Evolutionary conservation across 2,113 vertebrate species (phyloP).

Genomic region (Hiodon alosoides): DNA sequence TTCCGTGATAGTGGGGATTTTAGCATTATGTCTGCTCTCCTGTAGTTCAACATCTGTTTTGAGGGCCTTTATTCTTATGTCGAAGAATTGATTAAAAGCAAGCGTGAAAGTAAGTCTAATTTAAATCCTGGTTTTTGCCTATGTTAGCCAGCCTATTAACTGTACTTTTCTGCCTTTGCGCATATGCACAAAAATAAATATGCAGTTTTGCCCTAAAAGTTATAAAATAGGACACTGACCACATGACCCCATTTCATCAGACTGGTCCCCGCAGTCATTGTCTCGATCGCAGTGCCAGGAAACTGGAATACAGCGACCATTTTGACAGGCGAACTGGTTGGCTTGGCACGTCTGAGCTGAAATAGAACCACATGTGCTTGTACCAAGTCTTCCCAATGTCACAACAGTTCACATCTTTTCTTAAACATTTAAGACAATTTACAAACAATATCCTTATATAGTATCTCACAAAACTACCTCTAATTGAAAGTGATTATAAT

Average conservation of each 20-base stretch:
- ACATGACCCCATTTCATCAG: slow-evolving; percentile 70
- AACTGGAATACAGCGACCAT: slow-evolving; percentile 75
- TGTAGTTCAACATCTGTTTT: neutral
- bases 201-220: neutral
- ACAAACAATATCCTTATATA: no score
- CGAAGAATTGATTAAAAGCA: neutral
- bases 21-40: neutral
- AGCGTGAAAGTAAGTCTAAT: no score
- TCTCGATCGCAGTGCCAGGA: slow-evolving; percentile 78
- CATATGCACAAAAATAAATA: neutral
- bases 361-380: neutral
- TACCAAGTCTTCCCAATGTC: neutral
- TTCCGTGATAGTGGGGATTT: neutral
- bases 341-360: slow-evolving; percentile 74
- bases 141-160: no score
- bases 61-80: neutral
- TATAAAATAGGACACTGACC: slow-evolving; percentile 56
- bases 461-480: slow-evolving; percentile 2
- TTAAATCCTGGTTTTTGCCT: no score
- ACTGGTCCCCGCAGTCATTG: slow-evolving; percentile 77
- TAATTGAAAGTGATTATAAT: neutral
- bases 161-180: no score
- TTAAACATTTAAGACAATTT: neutral
- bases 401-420: neutral
- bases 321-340: slow-evolving; percentile 74